Evolutionary conservation across 2,113 vertebrate species (phyloP).

Genomic region (Sapajus apella): DNA sequence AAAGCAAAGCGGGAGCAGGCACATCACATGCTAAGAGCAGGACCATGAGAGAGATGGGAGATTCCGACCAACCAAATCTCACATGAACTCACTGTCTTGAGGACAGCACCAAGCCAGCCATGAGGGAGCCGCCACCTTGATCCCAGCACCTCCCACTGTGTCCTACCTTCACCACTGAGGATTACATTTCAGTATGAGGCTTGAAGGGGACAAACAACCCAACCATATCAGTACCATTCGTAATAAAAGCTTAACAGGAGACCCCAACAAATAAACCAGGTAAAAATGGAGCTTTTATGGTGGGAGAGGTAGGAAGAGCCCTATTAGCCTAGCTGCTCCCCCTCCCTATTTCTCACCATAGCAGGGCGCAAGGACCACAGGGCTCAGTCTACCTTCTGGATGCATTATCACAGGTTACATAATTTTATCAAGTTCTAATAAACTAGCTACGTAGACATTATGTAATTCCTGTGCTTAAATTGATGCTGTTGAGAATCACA

Average conservation of each 20-base stretch:
- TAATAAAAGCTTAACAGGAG: neutral
- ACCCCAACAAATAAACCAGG: neutral
- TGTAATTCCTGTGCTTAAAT: neutral
- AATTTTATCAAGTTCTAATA: neutral
- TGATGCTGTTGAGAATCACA: neutral
- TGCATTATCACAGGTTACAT: rapidly evolving
- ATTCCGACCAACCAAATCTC: too few relatives aligned
- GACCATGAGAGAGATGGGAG: too few relatives aligned
- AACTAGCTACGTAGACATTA: neutral
- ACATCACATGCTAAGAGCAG: too few relatives aligned
- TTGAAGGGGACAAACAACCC: too few relatives aligned
- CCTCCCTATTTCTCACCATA: neutral
- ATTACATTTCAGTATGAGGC: too few relatives aligned
- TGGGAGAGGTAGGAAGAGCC: neutral
- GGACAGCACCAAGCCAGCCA: too few relatives aligned
- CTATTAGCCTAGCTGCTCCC: neutral
- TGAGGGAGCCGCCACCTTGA: too few relatives aligned
- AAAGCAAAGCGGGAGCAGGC: too few relatives aligned
- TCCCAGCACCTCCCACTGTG: too few relatives aligned
- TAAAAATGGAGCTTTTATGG: neutral
- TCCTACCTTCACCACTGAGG: too few relatives aligned
- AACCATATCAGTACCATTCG: neutral
- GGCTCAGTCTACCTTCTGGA: neutral
- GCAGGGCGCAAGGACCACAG: rapidly evolving
- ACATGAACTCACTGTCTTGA: too few relatives aligned